These are phyloP conservation scores for Poeciliopsis infans DNA, from an alignment of 2,797 vertebrate species.

Conservation along the genomic window DNA sequence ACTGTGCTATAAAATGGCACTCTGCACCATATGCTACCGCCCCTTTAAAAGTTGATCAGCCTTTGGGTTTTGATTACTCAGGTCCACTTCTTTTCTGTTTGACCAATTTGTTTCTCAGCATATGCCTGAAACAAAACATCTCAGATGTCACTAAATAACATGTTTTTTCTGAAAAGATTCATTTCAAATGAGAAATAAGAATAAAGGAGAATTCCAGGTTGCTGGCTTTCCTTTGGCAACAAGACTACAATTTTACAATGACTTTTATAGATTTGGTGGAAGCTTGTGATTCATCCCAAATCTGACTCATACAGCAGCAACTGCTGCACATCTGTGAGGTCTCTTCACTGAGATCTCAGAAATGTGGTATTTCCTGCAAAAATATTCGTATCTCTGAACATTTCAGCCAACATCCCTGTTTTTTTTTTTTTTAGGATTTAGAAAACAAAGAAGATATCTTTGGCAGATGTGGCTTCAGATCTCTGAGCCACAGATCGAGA, in stretches of 20 bases:
- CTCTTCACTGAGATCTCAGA: neutral
- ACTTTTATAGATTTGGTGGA: neutral
- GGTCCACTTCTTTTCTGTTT: neutral
- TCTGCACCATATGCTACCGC: too few species aligned
- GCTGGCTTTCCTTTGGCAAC: neutral
- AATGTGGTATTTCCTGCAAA: neutral
- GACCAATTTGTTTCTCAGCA: neutral
- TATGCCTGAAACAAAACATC: neutral
- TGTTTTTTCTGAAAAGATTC: neutral
- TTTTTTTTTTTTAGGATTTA: neutral
- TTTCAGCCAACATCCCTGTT: neutral
- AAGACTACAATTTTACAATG: neutral
- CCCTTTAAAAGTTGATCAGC: slow-evolving; percentile 15
- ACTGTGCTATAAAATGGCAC: too few species aligned
- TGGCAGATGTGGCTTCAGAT: neutral
- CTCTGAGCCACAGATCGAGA: neutral
- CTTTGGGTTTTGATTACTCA: neutral
- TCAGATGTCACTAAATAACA: neutral
- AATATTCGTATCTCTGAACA: neutral
- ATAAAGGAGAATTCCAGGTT: neutral
- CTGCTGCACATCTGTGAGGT: neutral
- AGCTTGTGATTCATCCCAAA: neutral
- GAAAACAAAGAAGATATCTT: neutral
- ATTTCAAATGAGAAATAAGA: neutral
- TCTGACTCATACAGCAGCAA: neutral